These are phyloP conservation scores for Metallyticus violacea DNA, from an alignment of 2,888 invertebrate genomes.

Conservation along the genomic window DNA sequence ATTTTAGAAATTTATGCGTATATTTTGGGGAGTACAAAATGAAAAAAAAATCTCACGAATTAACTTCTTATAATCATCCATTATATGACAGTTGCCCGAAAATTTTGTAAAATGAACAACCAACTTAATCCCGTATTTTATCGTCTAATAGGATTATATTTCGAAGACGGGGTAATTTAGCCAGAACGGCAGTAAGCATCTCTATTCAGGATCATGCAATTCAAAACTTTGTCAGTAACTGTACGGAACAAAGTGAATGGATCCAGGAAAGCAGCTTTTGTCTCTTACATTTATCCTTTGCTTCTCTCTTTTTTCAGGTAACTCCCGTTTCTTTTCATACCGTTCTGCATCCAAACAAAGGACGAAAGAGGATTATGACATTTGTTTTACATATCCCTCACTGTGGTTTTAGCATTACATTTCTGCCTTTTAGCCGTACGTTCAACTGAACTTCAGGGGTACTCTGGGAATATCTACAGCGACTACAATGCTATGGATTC, in stretches of 20 bases:
- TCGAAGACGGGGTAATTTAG: too few species aligned
- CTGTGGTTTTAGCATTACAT: background rate
- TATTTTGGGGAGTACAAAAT: too few species aligned
- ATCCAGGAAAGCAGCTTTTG: background rate
- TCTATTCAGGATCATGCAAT: background rate
- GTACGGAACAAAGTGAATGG: background rate
- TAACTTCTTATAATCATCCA: too few species aligned
- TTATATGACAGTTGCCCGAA: background rate
- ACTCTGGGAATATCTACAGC: background rate
- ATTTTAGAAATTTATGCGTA: too few species aligned
- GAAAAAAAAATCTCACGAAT: too few species aligned
- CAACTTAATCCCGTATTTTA: too few species aligned
- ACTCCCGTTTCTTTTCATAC: background rate
- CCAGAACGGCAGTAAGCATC: background rate
- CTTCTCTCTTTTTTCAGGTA: background rate
- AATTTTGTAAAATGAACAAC: background rate
- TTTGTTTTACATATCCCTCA: background rate
- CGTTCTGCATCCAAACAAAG: background rate
- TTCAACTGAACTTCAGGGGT: background rate
- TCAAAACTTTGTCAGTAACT: background rate
- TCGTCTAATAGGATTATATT: too few species aligned
- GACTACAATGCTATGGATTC: background rate
- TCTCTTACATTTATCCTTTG: background rate
- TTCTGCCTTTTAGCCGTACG: background rate
- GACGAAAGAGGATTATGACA: background rate